phyloP scores from a whole-genome alignment of 2,113 vertebrate species.

The Bostrychus sinensis region DNA sequence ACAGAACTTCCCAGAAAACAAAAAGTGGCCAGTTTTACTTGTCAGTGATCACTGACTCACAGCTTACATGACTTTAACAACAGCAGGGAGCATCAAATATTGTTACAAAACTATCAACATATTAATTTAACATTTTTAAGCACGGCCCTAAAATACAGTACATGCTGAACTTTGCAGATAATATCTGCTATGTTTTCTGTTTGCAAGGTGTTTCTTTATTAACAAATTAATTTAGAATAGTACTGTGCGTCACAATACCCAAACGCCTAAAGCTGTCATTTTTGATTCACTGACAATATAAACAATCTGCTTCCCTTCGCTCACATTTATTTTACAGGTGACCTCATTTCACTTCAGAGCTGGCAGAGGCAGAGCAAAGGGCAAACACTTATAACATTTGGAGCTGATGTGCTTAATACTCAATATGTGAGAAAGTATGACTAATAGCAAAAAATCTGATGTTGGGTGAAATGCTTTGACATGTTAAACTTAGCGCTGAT shows the following conservation, averaged over 20 bases:
- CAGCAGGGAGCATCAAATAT: too few relatives aligned
- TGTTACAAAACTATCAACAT: too few relatives aligned
- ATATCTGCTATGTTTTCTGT: too few relatives aligned
- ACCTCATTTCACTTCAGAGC: not conserved
- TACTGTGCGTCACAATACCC: not conserved
- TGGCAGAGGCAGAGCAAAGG: not conserved
- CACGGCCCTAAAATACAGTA: too few relatives aligned
- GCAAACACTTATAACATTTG: not conserved
- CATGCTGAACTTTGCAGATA: too few relatives aligned
- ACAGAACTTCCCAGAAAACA: too few relatives aligned
- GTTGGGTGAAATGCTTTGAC: constrained; percentile 26
- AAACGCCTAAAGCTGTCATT: not conserved
- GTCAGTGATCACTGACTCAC: too few relatives aligned
- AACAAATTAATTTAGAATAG: not conserved
- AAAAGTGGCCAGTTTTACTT: too few relatives aligned
- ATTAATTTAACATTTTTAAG: too few relatives aligned
- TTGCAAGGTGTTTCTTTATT: not conserved
- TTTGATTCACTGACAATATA: not conserved
- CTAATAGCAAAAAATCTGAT: constrained; percentile 1
- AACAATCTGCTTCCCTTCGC: not conserved
- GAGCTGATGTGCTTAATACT: not conserved
- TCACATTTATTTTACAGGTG: not conserved
- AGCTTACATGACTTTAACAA: too few relatives aligned
- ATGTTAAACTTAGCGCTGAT: constrained; percentile 40
- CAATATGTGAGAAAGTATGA: not conserved